A percentile compares a stretch with the other conserved stretches of the same genome.
Evolutionary conservation across 2,113 vertebrate species (phyloP).

Genomic region (Cettia cetti): DNA sequence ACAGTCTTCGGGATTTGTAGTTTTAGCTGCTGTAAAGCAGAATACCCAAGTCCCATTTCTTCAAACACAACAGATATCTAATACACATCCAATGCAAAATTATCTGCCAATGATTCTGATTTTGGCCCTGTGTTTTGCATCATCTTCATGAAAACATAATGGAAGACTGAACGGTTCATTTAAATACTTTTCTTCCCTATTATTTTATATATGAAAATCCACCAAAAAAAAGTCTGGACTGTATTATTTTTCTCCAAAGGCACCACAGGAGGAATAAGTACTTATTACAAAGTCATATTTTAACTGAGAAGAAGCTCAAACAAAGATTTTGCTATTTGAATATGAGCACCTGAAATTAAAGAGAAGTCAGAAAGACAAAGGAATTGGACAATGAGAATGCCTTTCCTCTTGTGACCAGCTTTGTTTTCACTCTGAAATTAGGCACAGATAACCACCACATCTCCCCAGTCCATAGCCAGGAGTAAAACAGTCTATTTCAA

Average conservation of each 20-base stretch:
- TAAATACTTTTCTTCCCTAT: neutral
- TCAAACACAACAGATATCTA: neutral
- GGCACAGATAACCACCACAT: neutral
- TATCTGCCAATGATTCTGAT: neutral
- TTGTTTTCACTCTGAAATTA: neutral
- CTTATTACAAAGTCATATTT: neutral
- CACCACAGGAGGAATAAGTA: neutral
- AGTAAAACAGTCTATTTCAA: neutral
- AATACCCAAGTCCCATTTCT: neutral
- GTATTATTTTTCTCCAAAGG: neutral
- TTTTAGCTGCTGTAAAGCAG: neutral
- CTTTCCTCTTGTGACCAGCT: neutral
- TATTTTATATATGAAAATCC: neutral
- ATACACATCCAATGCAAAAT: neutral
- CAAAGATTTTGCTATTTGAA: neutral
- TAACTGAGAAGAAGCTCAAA: slow-evolving; percentile 6
- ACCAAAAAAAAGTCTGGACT: neutral
- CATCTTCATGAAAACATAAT: slow-evolving; percentile 12
- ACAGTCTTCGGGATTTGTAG: neutral
- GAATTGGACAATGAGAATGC: neutral
- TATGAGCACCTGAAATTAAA: neutral
- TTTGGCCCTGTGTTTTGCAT: neutral
- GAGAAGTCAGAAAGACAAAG: neutral
- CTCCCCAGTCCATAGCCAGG: neutral
- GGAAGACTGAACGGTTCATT: neutral